Evolutionary conservation across 2,888 invertebrate species (phyloP), one percentile per base, ranked within the genome.

Genomic region (Drosophila kanekoi): DNA sequence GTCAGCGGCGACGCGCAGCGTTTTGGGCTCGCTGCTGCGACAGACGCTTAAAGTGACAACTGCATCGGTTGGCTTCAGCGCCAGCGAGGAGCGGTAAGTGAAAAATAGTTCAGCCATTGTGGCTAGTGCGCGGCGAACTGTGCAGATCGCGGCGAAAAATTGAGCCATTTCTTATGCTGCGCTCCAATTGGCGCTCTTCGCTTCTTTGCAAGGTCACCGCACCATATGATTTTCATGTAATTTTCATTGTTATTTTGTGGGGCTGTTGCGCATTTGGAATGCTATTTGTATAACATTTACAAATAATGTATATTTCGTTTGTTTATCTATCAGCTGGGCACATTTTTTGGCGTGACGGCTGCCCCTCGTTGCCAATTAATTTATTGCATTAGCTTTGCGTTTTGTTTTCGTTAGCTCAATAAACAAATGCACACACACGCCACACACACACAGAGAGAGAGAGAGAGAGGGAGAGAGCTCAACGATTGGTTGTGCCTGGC

Each of bases 31-130:
- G 11, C 70, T 90, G 47, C 70, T 89, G 28, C 81, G 88, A 35
- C 89, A 89, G 53, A 88, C 90, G n/a, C 61, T 90, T 2, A 89
- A 83, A 63, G 84, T 90, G 48, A 89, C 90, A 32, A 79, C 84
- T 9, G 87, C 81, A n/a, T 82, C 89, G 37, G 77, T 90, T 54
- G 90, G 90, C 1, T 58, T 74, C n/a, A 79, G 71, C 35, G 66
- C 66, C 53, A 79, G 81, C 54, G 82, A 82, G 32, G 85, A 89
- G 33, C 74, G 87, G 90, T 89, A 56, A 87, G 87, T 75, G 20
- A 32, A 13, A 20, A 38, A 10, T 14, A 35, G 53, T 37, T 16
- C 11, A 33, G 20, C 18, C 8, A 8, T 8, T 28, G 28, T 8
- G n/a, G n/a, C n/a, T 14, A 43, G 32, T 20, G 33, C 38, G 51